These are phyloP conservation scores for Gallinago stenura DNA, from an alignment of 2,797 vertebrate genomes.

Conservation along the genomic window DNA sequence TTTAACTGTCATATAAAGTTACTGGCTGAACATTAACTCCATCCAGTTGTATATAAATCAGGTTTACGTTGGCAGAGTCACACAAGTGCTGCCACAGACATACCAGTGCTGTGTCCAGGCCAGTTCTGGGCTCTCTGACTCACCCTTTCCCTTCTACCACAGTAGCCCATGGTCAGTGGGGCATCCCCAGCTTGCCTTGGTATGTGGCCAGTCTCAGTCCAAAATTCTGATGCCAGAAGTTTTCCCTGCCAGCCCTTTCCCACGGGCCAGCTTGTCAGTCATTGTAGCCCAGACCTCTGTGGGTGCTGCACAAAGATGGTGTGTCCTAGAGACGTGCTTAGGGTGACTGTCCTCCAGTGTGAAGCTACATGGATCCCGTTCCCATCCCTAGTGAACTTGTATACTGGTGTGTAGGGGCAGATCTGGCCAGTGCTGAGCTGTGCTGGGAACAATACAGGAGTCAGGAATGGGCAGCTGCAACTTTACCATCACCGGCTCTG, in stretches of 20 bases:
- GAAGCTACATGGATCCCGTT: background rate
- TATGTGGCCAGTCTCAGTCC: background rate
- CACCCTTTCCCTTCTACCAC: background rate
- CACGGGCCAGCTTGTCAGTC: fast-evolving
- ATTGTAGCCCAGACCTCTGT: fast-evolving
- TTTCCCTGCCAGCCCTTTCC: background rate
- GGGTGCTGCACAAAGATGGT: background rate
- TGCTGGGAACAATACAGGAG: background rate
- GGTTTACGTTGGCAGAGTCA: background rate
- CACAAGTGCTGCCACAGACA: background rate
- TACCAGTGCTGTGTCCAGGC: fast-evolving
- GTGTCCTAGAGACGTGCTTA: background rate
- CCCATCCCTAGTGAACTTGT: background rate
- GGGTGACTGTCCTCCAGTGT: background rate
- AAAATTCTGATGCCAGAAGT: background rate
- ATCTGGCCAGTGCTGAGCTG: background rate
- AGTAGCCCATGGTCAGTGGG: background rate
- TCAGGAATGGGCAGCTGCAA: background rate
- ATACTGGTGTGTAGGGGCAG: background rate
- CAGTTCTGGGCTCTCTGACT: background rate
- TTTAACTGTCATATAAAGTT: background rate
- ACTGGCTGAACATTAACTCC: background rate
- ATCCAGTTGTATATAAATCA: background rate
- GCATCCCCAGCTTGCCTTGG: background rate
- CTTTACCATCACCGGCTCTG: background rate